A percentile compares a stretch with the other conserved stretches of the same genome.
Conservation (phyloP, 2,797 vertebrate genomes). For the Denticeps clupeoides region DNA sequence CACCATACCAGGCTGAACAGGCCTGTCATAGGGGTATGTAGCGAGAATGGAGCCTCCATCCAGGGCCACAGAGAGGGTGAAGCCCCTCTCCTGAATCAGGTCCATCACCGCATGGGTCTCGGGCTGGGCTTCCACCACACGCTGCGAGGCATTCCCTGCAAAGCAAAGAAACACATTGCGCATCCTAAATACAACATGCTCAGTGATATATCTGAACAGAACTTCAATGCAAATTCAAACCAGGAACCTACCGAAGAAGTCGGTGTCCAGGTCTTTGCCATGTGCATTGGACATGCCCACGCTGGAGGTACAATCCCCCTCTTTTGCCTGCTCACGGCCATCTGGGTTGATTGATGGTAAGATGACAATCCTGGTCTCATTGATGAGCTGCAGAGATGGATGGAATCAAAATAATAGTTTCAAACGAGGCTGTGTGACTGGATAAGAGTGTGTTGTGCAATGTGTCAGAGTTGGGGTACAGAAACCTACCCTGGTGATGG, state of each 20-base stretch:
- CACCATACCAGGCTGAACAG: slow-evolving; percentile 78
- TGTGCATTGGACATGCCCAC: slow-evolving; percentile 66
- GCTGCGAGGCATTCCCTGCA: slow-evolving; percentile 78
- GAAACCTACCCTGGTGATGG: slow-evolving; percentile 75
- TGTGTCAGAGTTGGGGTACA: background rate
- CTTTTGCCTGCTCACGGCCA: slow-evolving; percentile 74
- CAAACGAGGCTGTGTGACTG: background rate
- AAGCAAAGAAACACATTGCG: background rate
- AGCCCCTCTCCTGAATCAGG: slow-evolving; percentile 75
- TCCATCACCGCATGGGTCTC: slow-evolving; percentile 86
- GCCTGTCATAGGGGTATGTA: slow-evolving; percentile 90
- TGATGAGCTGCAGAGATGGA: slow-evolving; percentile 65
- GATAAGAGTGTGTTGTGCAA: background rate
- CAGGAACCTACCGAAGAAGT: slow-evolving; percentile 77
- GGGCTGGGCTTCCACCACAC: slow-evolving; percentile 55
- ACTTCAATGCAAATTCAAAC: background rate
- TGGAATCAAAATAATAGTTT: background rate
- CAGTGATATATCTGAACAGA: background rate
- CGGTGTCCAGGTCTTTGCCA: slow-evolving; percentile 81
- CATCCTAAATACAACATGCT: background rate
- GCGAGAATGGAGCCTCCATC: slow-evolving; percentile 86
- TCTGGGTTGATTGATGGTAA: slow-evolving; percentile 92
- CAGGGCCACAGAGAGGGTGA: slow-evolving; percentile 82
- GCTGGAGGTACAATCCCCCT: slow-evolving; percentile 74
- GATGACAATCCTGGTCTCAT: slow-evolving; percentile 84